Conservation (phyloP, 2,797 vertebrate genomes). For the Gambusia yucatana region DNA sequence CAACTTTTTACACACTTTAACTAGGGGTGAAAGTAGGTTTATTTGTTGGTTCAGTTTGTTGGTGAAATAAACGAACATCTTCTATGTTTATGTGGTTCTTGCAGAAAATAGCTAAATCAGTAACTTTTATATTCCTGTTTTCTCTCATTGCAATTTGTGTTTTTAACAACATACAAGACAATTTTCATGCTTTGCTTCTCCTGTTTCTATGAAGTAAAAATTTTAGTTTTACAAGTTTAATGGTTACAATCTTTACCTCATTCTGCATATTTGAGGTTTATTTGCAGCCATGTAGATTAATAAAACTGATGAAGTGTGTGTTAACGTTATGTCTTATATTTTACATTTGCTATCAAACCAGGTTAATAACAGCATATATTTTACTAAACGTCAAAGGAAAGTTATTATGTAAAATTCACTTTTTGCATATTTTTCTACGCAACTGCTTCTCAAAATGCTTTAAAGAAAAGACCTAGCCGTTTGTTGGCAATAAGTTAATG, state of each 20-base stretch:
- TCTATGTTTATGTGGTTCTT: neutral
- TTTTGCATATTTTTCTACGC: too few species aligned
- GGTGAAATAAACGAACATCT: neutral
- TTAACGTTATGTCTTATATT: neutral
- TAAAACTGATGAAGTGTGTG: neutral
- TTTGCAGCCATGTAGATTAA: neutral
- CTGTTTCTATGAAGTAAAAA: neutral
- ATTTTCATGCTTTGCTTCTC: neutral
- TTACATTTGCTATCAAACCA: neutral
- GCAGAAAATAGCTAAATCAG: neutral
- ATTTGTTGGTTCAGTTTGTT: neutral
- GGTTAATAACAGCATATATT: neutral
- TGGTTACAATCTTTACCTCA: neutral
- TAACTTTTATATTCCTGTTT: neutral
- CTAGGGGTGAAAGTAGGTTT: neutral
- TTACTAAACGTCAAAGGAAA: neutral
- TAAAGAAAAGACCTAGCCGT: too few species aligned
- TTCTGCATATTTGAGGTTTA: neutral
- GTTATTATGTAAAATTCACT: too few species aligned
- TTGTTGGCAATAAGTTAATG: too few species aligned
- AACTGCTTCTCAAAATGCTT: too few species aligned
- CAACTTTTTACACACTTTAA: neutral
- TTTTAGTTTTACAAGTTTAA: neutral
- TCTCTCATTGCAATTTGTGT: neutral
- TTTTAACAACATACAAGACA: neutral